Conservation (phyloP, 1,140 invertebrate species). For the Metopolophium dirhodum region DNA sequence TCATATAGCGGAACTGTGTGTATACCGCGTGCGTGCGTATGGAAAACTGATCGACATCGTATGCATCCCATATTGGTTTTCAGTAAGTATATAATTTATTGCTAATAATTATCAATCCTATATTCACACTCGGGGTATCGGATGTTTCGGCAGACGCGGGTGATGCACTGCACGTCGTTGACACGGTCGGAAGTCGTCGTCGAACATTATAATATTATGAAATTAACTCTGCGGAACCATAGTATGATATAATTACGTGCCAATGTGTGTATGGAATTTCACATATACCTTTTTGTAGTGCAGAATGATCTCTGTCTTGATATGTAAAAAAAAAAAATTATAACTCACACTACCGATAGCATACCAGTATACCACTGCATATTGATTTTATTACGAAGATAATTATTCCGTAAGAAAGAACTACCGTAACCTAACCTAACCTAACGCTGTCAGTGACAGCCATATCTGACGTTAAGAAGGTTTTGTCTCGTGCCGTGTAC, state of each 20-base stretch:
- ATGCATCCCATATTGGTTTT: not conserved
- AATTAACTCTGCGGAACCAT: not conserved
- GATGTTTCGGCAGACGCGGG: not conserved
- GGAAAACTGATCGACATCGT: not conserved
- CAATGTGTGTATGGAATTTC: not conserved
- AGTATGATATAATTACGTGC: too few species aligned
- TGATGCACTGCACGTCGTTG: not conserved
- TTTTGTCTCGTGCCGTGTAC: not conserved
- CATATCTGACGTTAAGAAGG: not conserved
- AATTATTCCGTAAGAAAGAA: not conserved
- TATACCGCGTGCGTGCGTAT: not conserved
- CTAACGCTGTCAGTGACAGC: too few species aligned
- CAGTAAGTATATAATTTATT: not conserved
- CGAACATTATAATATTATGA: not conserved
- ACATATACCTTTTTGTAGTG: not conserved
- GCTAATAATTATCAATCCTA: not conserved
- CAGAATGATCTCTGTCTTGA: not conserved
- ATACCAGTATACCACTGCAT: not conserved
- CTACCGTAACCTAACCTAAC: too few species aligned
- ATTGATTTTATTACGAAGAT: not conserved
- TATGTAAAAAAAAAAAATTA: not conserved
- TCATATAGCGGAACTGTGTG: not conserved
- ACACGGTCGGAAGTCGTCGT: not conserved
- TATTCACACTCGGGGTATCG: not conserved
- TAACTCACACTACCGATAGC: not conserved